These are phyloP conservation scores for Amia ocellicauda DNA, from an alignment of 2,113 vertebrate genomes.

Conservation along the genomic window DNA sequence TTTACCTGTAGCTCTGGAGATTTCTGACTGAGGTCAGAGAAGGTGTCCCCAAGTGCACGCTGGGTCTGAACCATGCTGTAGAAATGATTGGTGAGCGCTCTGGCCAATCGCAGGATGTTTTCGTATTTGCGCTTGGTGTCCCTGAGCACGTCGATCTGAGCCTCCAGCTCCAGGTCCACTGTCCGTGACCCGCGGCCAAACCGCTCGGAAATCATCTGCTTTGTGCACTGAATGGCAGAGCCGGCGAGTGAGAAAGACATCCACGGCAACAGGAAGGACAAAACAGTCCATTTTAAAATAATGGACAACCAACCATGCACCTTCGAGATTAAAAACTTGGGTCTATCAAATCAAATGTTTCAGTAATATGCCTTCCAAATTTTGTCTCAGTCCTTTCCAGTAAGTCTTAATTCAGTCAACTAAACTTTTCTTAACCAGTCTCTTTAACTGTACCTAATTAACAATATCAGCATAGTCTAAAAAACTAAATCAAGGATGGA, in stretches of 20 bases:
- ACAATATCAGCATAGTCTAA: no score
- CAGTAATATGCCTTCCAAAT: no score
- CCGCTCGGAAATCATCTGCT: slow-evolving; percentile 90
- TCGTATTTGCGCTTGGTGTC: slow-evolving; percentile 97
- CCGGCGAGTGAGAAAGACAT: not conserved
- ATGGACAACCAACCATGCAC: no score
- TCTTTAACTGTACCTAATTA: no score
- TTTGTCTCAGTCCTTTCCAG: no score
- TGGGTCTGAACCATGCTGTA: slow-evolving; percentile 98
- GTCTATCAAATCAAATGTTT: no score
- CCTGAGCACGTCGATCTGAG: slow-evolving; percentile 89
- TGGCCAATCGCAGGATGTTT: slow-evolving; percentile 79
- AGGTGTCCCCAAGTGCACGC: slow-evolving; percentile 88
- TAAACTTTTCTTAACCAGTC: no score
- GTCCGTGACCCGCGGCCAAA: slow-evolving; percentile 92
- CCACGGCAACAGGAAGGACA: not conserved
- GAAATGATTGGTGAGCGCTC: slow-evolving; percentile 87
- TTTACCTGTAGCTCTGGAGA: slow-evolving; percentile 90
- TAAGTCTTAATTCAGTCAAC: no score
- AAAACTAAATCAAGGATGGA: no score
- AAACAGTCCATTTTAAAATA: no score
- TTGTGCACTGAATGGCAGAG: slow-evolving; percentile 75
- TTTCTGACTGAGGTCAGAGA: slow-evolving; percentile 97
- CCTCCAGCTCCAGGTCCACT: slow-evolving; percentile 92
- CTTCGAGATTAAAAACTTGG: no score